Base-by-base conservation (phyloP, 2,113 vertebrate genomes). In the Eurystomus gularis region DNA sequence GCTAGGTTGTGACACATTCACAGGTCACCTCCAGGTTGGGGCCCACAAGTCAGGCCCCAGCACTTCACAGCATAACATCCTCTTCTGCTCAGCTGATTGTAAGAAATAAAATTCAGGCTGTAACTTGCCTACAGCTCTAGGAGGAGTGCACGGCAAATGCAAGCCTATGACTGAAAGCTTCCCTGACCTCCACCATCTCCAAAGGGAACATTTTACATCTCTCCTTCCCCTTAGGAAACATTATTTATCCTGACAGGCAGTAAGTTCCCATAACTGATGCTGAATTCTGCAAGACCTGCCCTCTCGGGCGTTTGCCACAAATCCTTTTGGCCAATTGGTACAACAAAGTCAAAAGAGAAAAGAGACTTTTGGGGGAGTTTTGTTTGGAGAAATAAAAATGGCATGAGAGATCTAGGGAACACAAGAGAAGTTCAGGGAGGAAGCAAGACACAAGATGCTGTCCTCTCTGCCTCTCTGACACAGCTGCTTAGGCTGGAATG, bases 361-460 rank as follows among this genome's bases (percentile, higher is more conserved):
- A 37, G 11, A 75, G 65, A 72, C 21, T n/a, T 85, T 77, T 49
- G 9, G 35, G 17, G 46, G 87, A 64, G 73, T 17, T 73, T 71
- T 92, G 70, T 81, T 81, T 60, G 73, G 60, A 82, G 60, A 65
- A 94, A 91, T 65, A 79, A 76, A 94, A 81, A 81, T 35, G n/a
- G 17, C 64, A 78, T 51, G 35, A 89, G 19, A 85, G 7, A 73
- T 19, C 11, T 33, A 61, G 49, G 42, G 60, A 89, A 91, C 10
- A 84, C 15, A 58, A 40, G 17, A 65, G 35, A 61, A 70, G 13
- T 26, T 57, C 46, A 66, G 18, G 44, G 18, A 82, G n/a, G 28
- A 88, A 70, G 61, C 10, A 61, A 49, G 19, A 57, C 35, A 25
- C 4, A 5, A 82, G 40, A n/a, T 28, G 13, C n/a, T 91, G 44